Conservation (phyloP, 1,140 invertebrate genomes). For the Drosophila mayri region DNA sequence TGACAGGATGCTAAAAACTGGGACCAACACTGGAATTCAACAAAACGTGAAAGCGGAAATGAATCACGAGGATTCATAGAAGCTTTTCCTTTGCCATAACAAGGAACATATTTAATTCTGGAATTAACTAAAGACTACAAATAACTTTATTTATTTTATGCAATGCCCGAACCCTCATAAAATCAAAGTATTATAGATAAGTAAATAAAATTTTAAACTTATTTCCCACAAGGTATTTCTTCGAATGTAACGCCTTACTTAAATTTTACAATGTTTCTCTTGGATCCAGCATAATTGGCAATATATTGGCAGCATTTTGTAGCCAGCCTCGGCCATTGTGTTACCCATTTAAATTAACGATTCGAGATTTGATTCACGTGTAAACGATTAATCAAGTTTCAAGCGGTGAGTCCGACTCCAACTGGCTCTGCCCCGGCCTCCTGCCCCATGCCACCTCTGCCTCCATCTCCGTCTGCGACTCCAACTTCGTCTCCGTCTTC, state of each 20-base stretch:
- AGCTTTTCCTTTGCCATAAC: background rate
- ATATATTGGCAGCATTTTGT: constrained; percentile 71
- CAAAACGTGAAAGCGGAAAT: too few relatives aligned
- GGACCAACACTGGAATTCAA: constrained; percentile 8
- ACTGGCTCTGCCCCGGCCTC: constrained; percentile 16
- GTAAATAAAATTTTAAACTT: background rate
- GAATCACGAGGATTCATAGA: background rate
- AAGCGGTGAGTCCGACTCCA: constrained; percentile 57
- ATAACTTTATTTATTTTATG: background rate
- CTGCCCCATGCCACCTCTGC: constrained; percentile 11
- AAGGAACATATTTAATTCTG: background rate
- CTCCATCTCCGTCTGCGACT: constrained; percentile 13
- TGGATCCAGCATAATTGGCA: constrained; percentile 69
- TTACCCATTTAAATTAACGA: constrained; percentile 76
- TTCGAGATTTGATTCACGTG: constrained; percentile 77
- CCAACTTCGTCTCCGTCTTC: constrained; percentile 28
- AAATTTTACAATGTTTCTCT: constrained; percentile 35
- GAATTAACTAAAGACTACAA: too few relatives aligned
- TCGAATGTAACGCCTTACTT: constrained; percentile 13
- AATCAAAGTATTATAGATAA: background rate
- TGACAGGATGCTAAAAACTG: constrained; percentile 62
- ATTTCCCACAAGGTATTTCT: constrained; percentile 5
- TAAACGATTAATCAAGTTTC: constrained; percentile 78
- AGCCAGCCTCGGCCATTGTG: constrained; percentile 32
- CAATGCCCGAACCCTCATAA: background rate